These are phyloP conservation scores for Trididemnum clinides DNA, from an alignment of 23 tunicate genomes.

Conservation along the genomic window DNA sequence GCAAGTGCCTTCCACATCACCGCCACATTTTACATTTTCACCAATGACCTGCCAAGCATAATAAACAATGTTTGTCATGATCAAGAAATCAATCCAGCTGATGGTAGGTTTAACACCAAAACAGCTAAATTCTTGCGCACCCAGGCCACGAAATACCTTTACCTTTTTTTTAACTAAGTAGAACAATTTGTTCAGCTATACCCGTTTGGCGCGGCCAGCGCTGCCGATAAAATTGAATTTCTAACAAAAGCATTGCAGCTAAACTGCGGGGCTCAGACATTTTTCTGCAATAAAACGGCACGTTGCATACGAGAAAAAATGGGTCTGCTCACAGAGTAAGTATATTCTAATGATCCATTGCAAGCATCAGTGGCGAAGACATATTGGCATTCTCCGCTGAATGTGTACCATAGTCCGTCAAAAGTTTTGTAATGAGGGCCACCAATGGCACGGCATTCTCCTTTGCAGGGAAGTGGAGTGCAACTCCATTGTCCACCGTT, in stretches of 20 bases:
- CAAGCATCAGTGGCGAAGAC: conserved; percentile 92
- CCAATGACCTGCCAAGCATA: conserved; percentile 73
- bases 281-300: too few species aligned
- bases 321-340: conserved; percentile 66
- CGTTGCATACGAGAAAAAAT: neutral
- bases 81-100: too few species aligned
- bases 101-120: too few species aligned
- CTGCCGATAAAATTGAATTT: too few species aligned
- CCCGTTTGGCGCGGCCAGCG: too few species aligned
- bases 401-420: conserved; percentile 69
- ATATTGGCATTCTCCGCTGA: conserved; percentile 85
- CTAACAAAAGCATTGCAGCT: too few species aligned
- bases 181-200: too few species aligned
- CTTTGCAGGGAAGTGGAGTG: conserved; percentile 56
- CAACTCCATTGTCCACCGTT: conserved; percentile 83
- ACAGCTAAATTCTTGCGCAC: too few species aligned
- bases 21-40: conserved; percentile 80
- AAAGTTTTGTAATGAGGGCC: conserved; percentile 89
- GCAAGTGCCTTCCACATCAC: conserved; percentile 48
- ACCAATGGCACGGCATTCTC: conserved; percentile 84
- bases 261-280: too few species aligned
- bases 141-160: too few species aligned
- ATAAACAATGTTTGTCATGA: too few species aligned
- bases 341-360: conserved; percentile 31
- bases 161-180: too few species aligned